phyloP scores from a whole-genome alignment of 2,888 invertebrate species.

The Dinocampus coccinellae region DNA sequence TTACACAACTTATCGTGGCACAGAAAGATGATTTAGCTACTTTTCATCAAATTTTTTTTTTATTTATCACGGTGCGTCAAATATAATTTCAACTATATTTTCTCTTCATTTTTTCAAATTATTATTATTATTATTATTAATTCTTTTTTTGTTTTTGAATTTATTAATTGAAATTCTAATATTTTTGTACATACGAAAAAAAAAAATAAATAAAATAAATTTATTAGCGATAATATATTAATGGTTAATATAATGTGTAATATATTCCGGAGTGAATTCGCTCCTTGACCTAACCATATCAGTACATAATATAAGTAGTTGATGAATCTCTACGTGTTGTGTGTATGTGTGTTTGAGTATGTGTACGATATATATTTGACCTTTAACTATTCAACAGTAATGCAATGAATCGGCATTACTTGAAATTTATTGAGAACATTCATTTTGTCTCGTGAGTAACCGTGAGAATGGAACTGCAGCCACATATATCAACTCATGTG shows the following conservation, averaged over 20 bases:
- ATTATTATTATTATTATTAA: background rate
- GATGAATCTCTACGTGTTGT: background rate
- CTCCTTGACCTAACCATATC: background rate
- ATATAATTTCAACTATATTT: background rate
- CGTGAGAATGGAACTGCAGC: conserved; percentile 24
- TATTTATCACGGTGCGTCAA: background rate
- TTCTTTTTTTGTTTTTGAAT: background rate
- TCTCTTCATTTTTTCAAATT: too few species aligned
- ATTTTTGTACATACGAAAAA: background rate
- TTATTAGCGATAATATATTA: background rate
- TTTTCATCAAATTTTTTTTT: background rate
- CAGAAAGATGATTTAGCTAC: conserved; percentile 66
- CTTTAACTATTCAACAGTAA: conserved; percentile 10
- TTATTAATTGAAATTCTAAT: too few species aligned
- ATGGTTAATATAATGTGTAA: background rate
- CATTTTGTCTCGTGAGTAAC: background rate
- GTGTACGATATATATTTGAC: background rate
- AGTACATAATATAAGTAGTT: background rate
- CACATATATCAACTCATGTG: conserved; percentile 77
- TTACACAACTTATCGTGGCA: conserved; percentile 83
- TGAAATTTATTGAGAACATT: background rate
- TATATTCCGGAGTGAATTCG: background rate
- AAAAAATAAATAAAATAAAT: background rate
- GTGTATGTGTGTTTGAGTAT: too few species aligned
- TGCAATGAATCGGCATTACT: background rate